phyloP scores from a whole-genome alignment of 2,888 invertebrate species.

The Epirrhoe tristata region DNA sequence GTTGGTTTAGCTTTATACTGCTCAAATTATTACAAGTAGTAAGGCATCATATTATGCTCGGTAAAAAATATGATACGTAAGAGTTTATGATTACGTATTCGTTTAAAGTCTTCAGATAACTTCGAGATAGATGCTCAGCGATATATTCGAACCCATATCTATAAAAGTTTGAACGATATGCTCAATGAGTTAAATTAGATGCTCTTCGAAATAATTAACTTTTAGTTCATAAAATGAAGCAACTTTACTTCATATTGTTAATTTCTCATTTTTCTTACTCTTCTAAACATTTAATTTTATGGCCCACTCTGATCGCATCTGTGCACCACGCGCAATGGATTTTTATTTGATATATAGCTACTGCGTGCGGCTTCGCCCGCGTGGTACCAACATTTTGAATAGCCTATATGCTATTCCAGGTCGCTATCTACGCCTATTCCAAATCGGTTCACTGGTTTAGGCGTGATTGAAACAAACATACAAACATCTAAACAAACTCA shows the following conservation, averaged over 20 bases:
- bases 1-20: slow-evolving; percentile 58
- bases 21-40: slow-evolving; percentile 49
- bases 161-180: slow-evolving; percentile 10
- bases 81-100: background rate
- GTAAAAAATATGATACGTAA: slow-evolving; percentile 32
- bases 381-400: too few relatives aligned
- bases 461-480: too few relatives aligned
- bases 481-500: too few relatives aligned
- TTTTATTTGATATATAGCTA: too few relatives aligned
- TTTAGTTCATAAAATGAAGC: slow-evolving; percentile 5
- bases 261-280: slow-evolving; percentile 9
- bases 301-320: too few relatives aligned
- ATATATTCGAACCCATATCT: slow-evolving; percentile 3
- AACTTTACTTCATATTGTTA: background rate
- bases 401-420: too few relatives aligned
- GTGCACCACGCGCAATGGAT: too few relatives aligned
- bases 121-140: slow-evolving; percentile 13
- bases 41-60: slow-evolving; percentile 40
- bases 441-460: too few relatives aligned
- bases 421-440: too few relatives aligned
- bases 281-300: too few relatives aligned
- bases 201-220: background rate
- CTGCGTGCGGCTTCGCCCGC: too few relatives aligned
- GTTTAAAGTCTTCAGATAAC: slow-evolving; percentile 20
- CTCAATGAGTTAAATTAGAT: slow-evolving; percentile 4